Conservation (phyloP, 1,140 invertebrate species). For the Tyrophagus putrescentiae region DNA sequence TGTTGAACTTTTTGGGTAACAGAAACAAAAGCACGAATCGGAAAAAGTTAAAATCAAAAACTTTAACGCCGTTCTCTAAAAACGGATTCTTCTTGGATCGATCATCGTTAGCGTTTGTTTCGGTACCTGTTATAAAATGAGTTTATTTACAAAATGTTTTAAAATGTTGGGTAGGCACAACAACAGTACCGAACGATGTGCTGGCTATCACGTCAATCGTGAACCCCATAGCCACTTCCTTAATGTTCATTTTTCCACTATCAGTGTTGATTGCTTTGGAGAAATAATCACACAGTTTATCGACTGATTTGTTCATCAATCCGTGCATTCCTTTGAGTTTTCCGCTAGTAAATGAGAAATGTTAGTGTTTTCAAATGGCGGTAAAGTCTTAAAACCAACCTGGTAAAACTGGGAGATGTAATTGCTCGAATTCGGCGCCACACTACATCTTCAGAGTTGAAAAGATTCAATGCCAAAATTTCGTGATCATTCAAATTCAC, state of each 20-base stretch:
- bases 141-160: no score
- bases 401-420: conserved; percentile 40
- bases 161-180: no score
- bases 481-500: neutral
- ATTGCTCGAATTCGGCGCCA: conserved; percentile 41
- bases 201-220: neutral
- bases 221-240: neutral
- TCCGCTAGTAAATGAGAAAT: conserved; percentile 41
- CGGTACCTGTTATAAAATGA: no score
- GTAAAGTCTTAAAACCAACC: no score
- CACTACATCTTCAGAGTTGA: conserved; percentile 33
- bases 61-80: neutral
- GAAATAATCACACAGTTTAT: neutral
- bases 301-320: neutral
- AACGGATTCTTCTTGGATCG: neutral
- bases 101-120: neutral
- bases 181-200: neutral
- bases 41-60: neutral
- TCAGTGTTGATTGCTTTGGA: neutral
- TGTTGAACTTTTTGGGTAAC: neutral
- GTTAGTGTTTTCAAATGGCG: no score
- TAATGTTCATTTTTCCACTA: neutral
- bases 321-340: conserved; percentile 43
- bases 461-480: conserved; percentile 29
- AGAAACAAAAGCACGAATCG: neutral